Percentiles rank a stretch among this genome's conserved stretches.
These are phyloP conservation scores for Drosophila parthenogenetica DNA, from an alignment of 2,888 invertebrate species.

Conservation along the genomic window DNA sequence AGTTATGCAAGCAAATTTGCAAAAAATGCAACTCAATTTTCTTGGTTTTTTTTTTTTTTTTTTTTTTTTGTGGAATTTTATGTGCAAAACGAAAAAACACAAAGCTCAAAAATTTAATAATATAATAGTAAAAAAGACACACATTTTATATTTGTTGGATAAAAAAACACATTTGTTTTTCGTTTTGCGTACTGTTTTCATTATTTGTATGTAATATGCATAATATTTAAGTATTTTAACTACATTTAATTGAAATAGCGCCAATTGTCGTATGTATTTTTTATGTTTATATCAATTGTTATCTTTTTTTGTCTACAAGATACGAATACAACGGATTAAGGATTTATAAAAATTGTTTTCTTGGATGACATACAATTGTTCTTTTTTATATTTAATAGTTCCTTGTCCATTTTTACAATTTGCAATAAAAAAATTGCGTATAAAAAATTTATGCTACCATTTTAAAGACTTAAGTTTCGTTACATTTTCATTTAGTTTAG, in stretches of 20 bases:
- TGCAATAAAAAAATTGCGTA: conserved; percentile 75
- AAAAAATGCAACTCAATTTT: conserved; percentile 42
- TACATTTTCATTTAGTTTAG: conserved; percentile 43
- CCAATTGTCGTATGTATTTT: conserved; percentile 61
- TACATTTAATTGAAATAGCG: conserved; percentile 77
- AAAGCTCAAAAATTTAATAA: conserved; percentile 11
- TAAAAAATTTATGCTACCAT: conserved; percentile 77
- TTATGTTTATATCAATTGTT: conserved; percentile 25
- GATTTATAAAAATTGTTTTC: conserved; percentile 46
- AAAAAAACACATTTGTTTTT: conserved; percentile 39
- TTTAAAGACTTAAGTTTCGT: conserved; percentile 66
- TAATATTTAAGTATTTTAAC: conserved; percentile 63
- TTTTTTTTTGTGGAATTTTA: conserved; percentile 46
- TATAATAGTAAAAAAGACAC: conserved; percentile 19
- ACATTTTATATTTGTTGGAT: conserved; percentile 15
- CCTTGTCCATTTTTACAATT: conserved; percentile 60
- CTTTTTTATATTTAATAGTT: conserved; percentile 46
- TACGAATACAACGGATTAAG: conserved; percentile 59
- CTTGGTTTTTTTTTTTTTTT: conserved; percentile 27
- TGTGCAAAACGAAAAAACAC: conserved; percentile 30
- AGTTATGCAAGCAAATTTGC: conserved; percentile 55
- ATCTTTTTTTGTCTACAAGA: conserved; percentile 26
- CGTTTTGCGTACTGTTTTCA: conserved; percentile 18
- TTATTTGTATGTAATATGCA: conserved; percentile 51
- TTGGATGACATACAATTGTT: conserved; percentile 45